Percentiles rank a stretch among this genome's conserved stretches.
Conservation (phyloP, 23 tunicate species). For the Corella eumyota region DNA sequence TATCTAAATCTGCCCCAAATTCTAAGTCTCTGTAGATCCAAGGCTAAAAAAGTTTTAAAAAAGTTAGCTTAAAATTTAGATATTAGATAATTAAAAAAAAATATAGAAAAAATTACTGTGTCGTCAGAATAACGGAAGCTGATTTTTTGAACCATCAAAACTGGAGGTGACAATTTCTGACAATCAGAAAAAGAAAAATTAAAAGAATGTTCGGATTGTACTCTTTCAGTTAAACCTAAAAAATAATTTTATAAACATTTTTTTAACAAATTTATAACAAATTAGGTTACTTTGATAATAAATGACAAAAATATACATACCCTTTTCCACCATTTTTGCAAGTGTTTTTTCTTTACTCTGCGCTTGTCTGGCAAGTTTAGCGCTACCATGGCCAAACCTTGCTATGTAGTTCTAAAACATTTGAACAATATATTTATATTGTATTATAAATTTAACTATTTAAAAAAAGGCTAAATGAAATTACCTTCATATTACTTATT, state of each 20-base stretch:
- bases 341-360: slow-evolving; percentile 86
- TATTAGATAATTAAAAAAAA: background rate
- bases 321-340: slow-evolving; percentile 85
- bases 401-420: slow-evolving; percentile 75
- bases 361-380: slow-evolving; percentile 82
- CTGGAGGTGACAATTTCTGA: slow-evolving; percentile 60
- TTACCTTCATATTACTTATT: slow-evolving; percentile 79
- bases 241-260: slow-evolving; percentile 8
- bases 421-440: background rate
- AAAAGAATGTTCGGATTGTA: slow-evolving; percentile 23
- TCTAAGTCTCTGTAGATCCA: slow-evolving; percentile 74
- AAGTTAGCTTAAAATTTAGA: background rate
- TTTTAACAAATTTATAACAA: background rate
- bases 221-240: slow-evolving; percentile 53
- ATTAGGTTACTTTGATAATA: background rate
- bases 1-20: slow-evolving; percentile 87
- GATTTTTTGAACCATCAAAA: slow-evolving; percentile 76
- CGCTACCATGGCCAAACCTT: slow-evolving; percentile 86
- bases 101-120: slow-evolving; percentile 23
- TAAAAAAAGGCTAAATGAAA: background rate
- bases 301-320: slow-evolving; percentile 11
- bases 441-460: background rate
- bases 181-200: slow-evolving; percentile 67
- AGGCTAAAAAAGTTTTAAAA: slow-evolving; percentile 17
- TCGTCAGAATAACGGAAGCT: slow-evolving; percentile 73